These are phyloP conservation scores for Hyposmocoma kahamanoa DNA, from an alignment of 1,140 invertebrate genomes.

Conservation along the genomic window DNA sequence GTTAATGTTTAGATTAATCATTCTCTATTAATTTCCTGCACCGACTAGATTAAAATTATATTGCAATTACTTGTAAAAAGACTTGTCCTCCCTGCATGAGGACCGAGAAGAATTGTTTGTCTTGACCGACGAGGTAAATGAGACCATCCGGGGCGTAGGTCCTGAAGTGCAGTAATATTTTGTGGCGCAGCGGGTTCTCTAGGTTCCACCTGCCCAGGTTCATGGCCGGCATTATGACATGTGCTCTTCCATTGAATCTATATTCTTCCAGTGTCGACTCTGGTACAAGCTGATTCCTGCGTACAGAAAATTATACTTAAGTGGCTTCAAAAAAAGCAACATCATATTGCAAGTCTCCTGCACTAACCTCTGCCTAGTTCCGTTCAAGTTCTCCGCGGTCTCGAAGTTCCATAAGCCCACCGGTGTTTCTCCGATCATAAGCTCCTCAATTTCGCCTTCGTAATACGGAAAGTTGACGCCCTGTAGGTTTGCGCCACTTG, in stretches of 20 bases:
- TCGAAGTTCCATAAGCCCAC: slow-evolving; percentile 97
- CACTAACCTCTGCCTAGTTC: slow-evolving; percentile 80
- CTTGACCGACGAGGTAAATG: slow-evolving; percentile 88
- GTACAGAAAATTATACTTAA: not conserved
- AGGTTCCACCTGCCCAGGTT: slow-evolving; percentile 43
- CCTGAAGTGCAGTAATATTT: slow-evolving; percentile 80
- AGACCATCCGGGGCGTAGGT: slow-evolving; percentile 91
- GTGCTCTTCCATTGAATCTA: slow-evolving; percentile 85
- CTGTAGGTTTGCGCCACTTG: slow-evolving; percentile 78
- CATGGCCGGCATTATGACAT: slow-evolving; percentile 46
- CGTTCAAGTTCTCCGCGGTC: slow-evolving; percentile 83
- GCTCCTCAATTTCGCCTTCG: slow-evolving; percentile 91
- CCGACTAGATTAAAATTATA: no score
- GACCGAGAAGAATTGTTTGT: slow-evolving; percentile 85
- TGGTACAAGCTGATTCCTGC: not conserved
- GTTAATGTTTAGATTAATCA: no score
- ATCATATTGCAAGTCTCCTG: not conserved
- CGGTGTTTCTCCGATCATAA: slow-evolving; percentile 90
- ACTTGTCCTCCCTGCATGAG: slow-evolving; percentile 87
- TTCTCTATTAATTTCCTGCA: no score
- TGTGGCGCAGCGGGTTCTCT: slow-evolving; percentile 31
- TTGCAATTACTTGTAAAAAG: slow-evolving; percentile 79
- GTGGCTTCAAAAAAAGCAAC: not conserved
- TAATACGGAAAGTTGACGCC: slow-evolving; percentile 83
- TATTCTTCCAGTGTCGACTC: no score